phyloP scores from a whole-genome alignment of 2,113 vertebrate genomes.

The Falco punctatus region DNA sequence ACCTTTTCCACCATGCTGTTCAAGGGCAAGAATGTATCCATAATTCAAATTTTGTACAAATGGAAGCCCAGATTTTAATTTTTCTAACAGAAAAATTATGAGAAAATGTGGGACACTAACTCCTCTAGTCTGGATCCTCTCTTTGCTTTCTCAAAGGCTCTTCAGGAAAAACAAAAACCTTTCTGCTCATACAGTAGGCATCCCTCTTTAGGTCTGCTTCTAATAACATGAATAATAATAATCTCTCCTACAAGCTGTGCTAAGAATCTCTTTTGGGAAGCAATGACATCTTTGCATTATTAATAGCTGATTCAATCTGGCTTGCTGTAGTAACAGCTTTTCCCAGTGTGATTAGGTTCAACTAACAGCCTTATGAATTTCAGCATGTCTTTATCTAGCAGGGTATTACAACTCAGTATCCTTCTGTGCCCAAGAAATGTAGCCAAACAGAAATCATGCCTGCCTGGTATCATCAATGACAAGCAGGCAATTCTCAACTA shows the following conservation, averaged over 20 bases:
- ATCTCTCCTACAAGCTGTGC: slow-evolving; percentile 13
- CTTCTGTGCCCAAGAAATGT: neutral
- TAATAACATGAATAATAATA: slow-evolving; percentile 34
- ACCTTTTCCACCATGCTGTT: neutral
- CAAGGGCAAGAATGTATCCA: neutral
- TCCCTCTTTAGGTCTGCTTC: neutral
- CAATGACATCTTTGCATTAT: slow-evolving; percentile 68
- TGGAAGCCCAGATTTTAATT: neutral
- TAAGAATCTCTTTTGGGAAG: slow-evolving; percentile 49
- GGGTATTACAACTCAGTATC: neutral
- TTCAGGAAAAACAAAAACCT: neutral
- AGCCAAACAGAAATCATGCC: neutral
- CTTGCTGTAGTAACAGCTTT: slow-evolving; percentile 68
- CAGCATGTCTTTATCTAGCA: neutral
- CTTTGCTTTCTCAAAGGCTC: neutral
- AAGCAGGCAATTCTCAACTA: neutral
- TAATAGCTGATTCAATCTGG: slow-evolving; percentile 64
- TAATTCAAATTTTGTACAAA: neutral
- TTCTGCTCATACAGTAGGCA: neutral
- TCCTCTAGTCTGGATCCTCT: neutral
- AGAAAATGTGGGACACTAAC: neutral
- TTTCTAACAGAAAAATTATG: neutral
- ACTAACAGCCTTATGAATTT: slow-evolving; percentile 49
- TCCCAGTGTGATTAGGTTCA: slow-evolving; percentile 54
- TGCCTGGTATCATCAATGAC: neutral